Conservation (phyloP, 30 jellyfish, hydroid and myxozoan genomes). For the Cassiopea xamachana region DNA sequence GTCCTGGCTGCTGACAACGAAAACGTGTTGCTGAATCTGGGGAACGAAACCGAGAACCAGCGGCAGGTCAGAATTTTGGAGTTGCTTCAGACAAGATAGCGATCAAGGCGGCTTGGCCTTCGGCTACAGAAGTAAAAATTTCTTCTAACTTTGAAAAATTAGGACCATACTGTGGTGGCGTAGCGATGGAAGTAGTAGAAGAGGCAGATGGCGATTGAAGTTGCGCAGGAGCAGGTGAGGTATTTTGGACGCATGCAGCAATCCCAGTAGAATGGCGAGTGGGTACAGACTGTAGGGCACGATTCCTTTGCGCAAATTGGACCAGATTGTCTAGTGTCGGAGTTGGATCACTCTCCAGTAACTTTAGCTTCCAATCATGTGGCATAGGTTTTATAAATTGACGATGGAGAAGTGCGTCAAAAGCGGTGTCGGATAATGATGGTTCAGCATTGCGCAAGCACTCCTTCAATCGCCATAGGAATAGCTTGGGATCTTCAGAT, state of each 20-base stretch:
- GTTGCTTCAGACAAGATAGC: constrained; percentile 2
- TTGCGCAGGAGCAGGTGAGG: background rate
- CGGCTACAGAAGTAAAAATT: background rate
- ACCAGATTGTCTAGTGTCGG: too few relatives aligned
- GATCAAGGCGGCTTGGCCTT: constrained; percentile 22
- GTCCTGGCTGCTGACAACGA: background rate
- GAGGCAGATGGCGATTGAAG: background rate
- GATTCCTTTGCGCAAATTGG: background rate
- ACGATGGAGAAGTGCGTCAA: too few relatives aligned
- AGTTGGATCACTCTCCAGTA: too few relatives aligned
- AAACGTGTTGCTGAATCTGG: background rate
- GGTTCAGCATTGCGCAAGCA: too few relatives aligned
- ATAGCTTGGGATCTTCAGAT: too few relatives aligned
- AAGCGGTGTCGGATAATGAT: too few relatives aligned
- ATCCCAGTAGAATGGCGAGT: constrained; percentile 9
- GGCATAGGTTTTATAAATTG: too few relatives aligned
- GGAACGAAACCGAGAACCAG: background rate
- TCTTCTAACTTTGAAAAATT: background rate
- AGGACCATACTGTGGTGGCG: background rate
- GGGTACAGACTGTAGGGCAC: constrained; percentile 31
- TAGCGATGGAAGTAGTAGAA: background rate
- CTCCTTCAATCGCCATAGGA: too few relatives aligned
- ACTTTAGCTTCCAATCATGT: too few relatives aligned
- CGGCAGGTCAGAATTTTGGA: background rate
- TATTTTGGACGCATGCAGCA: constrained; percentile 1